Base-by-base conservation (phyloP, 2,113 vertebrate genomes). In the Albula goreensis region DNA sequence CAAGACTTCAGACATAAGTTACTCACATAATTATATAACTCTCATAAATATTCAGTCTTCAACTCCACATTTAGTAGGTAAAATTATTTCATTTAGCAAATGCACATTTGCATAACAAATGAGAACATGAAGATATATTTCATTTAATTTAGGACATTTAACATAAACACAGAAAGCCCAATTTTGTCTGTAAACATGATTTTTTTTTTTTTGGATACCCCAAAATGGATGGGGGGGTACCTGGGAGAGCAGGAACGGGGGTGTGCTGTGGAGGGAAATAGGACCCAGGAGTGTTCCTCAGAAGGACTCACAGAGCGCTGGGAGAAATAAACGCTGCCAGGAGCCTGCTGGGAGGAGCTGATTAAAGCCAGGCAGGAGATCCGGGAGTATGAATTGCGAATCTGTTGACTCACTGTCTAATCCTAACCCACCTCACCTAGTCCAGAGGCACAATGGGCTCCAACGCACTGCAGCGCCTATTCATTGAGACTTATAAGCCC, bases 321-420 rank as follows among this genome's bases (percentile, higher is more conserved):
- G 25, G 50, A 86, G 17, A 51, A 56, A 56, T 12, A 81, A 49
- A 50, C 80, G 50, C 2, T 31, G 52, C 4, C 66, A 48, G 53
- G 17, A 41, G 53, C 80, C 80, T 57, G 63, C 57, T 77, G 85
- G 25, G 80, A 74, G 63, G 10, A 49, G 6, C 81, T 77, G 80
- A 86, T 86, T 82, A 86, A 83, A 78, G 51, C 51, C 66, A 56
- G 80, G 85, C 63, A 78, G 85, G 85, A 49, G 66, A 74, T 77
- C 80, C 66, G 50, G 50, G 63, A 3, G 66, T 17, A 19, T 25
- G 50, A 51, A 70, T 50, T 83, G 25, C 4, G 56, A 82, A 56
- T n/a, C 63, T 74, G 22, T 50, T 12, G 50, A 50, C 63, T 74
- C 83, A 84, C 74, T 86, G 85, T 86, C 60, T 78, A 70, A 41